Evolutionary conservation across 2,888 invertebrate species (phyloP).

Genomic region (Odontomyia ornata): DNA sequence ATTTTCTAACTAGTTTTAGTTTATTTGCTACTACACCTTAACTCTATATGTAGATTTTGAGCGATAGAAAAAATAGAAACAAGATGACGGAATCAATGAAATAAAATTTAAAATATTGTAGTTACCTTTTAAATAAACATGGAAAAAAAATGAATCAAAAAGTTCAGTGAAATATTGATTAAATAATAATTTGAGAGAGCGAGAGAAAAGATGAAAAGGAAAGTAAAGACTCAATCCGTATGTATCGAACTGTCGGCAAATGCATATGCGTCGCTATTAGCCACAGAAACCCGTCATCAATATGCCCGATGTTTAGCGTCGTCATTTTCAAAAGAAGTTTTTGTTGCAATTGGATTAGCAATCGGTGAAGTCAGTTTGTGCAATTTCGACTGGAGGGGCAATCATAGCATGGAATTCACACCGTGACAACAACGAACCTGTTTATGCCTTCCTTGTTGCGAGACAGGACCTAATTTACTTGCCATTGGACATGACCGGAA

Average conservation of each 20-base stretch:
- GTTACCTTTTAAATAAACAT: too few relatives aligned
- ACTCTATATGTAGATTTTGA: too few relatives aligned
- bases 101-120: too few relatives aligned
- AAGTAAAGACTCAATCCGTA: background rate
- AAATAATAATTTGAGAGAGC: too few relatives aligned
- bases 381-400: conserved; percentile 75
- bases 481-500: conserved; percentile 90
- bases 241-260: conserved; percentile 58
- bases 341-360: conserved; percentile 87
- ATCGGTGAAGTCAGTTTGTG: conserved; percentile 88
- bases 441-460: conserved; percentile 89
- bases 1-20: too few relatives aligned
- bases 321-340: conserved; percentile 80
- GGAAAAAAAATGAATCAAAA: too few relatives aligned
- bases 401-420: conserved; percentile 64
- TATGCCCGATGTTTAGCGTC: conserved; percentile 89
- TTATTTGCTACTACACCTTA: too few relatives aligned
- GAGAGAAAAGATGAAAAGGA: conserved; percentile 75
- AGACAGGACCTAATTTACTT: conserved; percentile 79
- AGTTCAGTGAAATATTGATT: too few relatives aligned
- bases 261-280: conserved; percentile 54
- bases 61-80: too few relatives aligned
- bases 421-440: conserved; percentile 87
- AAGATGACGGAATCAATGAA: too few relatives aligned
- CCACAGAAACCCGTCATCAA: conserved; percentile 68